Base-by-base conservation (phyloP, 2,797 vertebrate species). In the Nyctibius grandis region DNA sequence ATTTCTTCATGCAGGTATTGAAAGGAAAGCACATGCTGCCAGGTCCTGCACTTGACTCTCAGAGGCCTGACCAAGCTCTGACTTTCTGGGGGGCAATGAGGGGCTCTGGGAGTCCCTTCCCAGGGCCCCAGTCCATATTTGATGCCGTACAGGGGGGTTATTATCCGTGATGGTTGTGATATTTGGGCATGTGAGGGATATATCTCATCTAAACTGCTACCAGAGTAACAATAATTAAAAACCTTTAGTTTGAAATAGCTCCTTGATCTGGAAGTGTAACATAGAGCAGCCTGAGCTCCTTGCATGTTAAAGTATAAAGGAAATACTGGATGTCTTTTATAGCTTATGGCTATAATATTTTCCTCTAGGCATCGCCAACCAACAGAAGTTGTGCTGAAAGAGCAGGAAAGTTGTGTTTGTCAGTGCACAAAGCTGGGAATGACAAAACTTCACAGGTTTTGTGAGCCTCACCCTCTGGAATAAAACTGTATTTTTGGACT, bases 141-240 rank as follows among this genome's bases (percentile, higher is more conserved):
- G 17, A 20, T 42, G 45, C 2, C 5, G 0, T 22, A 1, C 13
- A 23, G 9, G 9, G 19, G 2, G 6, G 8, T 1, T 64, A 4
- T 45, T 54, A 29, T 21, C 33, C n/a, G 28, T 44, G 36, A 10
- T 12, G 38, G 28, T 11, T 47, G 61, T 12, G 34, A 26, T 45
- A 6, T 25, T 85, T 73, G 28, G 48, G 16, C 10, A 14, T 1
- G 5, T 31, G 45, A 78, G 54, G 21, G 63, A 42, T n/a, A 3
- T 2, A 19, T 8, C 36, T 89, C 51, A 56, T 6, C 53, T 54
- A 33, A 80, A 59, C 34, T 57, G 17, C 38, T 50, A 12, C 40
- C 42, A 47, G 50, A 42, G 63, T 1, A 45, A n/a, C 4, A 23
- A 34, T 3, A 48, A 73, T 54, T 50, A 9, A 68, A 85, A 42